A percentile compares a stretch with the other conserved stretches of the same genome.
phyloP scores from a whole-genome alignment of 1,140 invertebrate genomes.

The Prorops nasuta region DNA sequence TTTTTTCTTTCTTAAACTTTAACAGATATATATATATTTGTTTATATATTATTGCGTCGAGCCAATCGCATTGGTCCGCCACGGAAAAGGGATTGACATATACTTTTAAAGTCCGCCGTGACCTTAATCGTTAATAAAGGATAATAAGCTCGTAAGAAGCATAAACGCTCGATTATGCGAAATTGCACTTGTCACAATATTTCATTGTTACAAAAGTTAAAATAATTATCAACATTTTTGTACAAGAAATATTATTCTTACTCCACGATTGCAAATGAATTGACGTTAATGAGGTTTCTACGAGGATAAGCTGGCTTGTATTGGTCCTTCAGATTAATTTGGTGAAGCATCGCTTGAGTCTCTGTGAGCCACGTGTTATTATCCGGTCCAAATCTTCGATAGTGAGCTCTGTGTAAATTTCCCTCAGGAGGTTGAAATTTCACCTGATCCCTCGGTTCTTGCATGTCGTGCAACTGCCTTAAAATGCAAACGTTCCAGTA shows the following conservation, averaged over 20 bases:
- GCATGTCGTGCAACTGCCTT: slow-evolving; percentile 28
- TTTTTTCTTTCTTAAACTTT: too few species aligned
- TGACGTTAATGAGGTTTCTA: slow-evolving; percentile 9
- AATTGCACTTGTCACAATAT: too few species aligned
- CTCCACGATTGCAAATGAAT: slow-evolving; percentile 12
- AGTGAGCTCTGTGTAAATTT: slow-evolving; percentile 24
- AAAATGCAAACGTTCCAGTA: too few species aligned
- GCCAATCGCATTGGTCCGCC: too few species aligned
- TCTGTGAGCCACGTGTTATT: slow-evolving; percentile 22
- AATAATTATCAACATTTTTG: neutral
- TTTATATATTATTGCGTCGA: too few species aligned
- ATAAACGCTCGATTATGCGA: too few species aligned
- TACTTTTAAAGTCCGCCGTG: too few species aligned
- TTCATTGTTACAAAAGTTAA: neutral
- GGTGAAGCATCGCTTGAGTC: slow-evolving; percentile 22
- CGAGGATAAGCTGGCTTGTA: slow-evolving; percentile 20
- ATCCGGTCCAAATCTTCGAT: slow-evolving; percentile 17
- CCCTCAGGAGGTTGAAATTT: slow-evolving; percentile 26
- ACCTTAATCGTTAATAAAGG: too few species aligned
- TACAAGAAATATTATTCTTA: slow-evolving; percentile 14
- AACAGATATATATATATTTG: too few species aligned
- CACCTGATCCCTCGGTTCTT: slow-evolving; percentile 30
- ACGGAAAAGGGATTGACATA: too few species aligned
- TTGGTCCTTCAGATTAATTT: slow-evolving; percentile 22
- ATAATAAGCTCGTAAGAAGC: too few species aligned